Evolutionary conservation across 1,140 invertebrate species (phyloP).

Genomic region (Chymomyza costata): DNA sequence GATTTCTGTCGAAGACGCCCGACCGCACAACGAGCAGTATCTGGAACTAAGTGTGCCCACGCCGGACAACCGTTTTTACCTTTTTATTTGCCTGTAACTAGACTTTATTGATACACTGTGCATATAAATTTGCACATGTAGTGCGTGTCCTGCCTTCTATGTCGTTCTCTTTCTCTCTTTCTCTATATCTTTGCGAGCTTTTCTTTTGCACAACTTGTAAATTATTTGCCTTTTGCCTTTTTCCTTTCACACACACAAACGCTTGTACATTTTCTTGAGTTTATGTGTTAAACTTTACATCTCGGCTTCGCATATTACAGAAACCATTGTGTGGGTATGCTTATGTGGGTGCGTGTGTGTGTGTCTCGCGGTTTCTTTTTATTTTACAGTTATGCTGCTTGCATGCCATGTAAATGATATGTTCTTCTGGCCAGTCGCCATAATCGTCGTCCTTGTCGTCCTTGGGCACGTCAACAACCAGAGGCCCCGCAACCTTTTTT

Average conservation of each 20-base stretch:
- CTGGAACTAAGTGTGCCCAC: constrained; percentile 31
- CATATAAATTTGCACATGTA: constrained; percentile 52
- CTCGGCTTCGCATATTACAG: constrained; percentile 38
- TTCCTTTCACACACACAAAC: constrained; percentile 55
- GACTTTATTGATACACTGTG: too few relatives aligned
- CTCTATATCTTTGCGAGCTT: constrained; percentile 30
- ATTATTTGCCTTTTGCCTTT: constrained; percentile 73
- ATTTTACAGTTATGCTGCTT: constrained; percentile 18
- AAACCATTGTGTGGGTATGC: constrained; percentile 24
- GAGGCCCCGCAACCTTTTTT: constrained; percentile 44
- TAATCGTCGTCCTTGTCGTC: constrained; percentile 25
- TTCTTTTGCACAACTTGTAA: constrained; percentile 67
- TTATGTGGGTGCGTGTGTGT: constrained; percentile 29
- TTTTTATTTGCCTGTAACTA: too few relatives aligned
- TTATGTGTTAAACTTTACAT: constrained; percentile 73
- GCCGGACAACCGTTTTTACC: constrained; percentile 20
- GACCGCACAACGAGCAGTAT: too few relatives aligned
- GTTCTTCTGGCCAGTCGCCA: constrained; percentile 56
- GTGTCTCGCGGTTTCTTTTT: too few relatives aligned
- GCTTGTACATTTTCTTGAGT: constrained; percentile 70
- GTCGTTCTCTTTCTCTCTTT: too few relatives aligned
- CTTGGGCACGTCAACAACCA: constrained; percentile 40
- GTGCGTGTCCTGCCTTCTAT: constrained; percentile 3
- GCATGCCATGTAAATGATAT: constrained; percentile 73
- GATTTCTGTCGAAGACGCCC: too few relatives aligned